Base-by-base conservation (phyloP, 2,113 vertebrate species). In the Elachura formosa region DNA sequence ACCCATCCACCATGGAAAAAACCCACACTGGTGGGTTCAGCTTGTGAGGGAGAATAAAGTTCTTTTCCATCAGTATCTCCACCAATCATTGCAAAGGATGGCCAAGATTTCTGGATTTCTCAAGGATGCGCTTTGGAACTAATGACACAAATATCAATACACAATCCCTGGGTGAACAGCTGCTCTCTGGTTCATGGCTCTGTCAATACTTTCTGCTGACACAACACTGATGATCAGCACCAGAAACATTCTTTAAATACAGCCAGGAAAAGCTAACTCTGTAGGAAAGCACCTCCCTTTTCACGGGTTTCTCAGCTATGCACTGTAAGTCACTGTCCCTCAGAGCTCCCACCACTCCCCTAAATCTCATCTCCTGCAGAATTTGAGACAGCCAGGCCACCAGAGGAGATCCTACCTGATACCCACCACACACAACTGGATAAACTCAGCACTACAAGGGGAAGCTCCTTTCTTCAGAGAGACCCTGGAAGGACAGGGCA, bases 401-500 rank as follows among this genome's bases (percentile, higher is more conserved):
- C 1, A 3, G 5, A 83, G 51, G 14, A 87, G 64, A 34, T 18
- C 69, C 81, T 52, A 28, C 55, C 25, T 4, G 48, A 24, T 12
- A 14, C 5, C 73, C 43, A 45, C n/a, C 61, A 45, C 46, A 16
- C 24, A 45, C 46, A 16, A 21, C 61, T 9, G 15, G 56, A 43
- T 7, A 33, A 84, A n/a, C 31, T 61, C 58, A 61, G 22, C 17
- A n/a, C 9, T 1, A 0, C 24, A 4, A 0, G 2, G 29, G 14
- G 23, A 34, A 74, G 18, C 26, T 69, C 59, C 19, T 46, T 72
- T 43, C 67, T 48, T n/a, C 76, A 28, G 0, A 7, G 21, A 69
- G 19, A 22, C n/a, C 75, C 71, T 10, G 48, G 46, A 62, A 40
- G 1, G 0, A 33, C 29, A 25, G 0, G 0, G 41, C 28, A 41